Base-by-base conservation (phyloP, 2,888 invertebrate genomes). In the Trissolcus brochymenae region DNA sequence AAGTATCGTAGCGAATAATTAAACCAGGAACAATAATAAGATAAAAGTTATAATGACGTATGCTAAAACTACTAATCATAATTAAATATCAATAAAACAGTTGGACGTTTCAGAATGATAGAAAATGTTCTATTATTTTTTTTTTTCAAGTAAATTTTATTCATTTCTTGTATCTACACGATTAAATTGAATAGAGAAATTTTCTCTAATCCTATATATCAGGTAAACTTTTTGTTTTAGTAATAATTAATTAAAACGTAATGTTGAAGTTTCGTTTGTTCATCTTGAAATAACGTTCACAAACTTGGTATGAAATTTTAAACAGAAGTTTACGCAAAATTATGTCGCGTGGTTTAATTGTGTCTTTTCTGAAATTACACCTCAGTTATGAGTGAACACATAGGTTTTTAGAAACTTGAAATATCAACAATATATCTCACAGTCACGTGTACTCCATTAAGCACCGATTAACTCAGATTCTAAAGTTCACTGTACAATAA, bases 191-290 rank as follows among this genome's bases (percentile, higher is more conserved):
- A 82, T 81, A 81, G 79, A 81, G 80, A 79, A 78, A 80, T 62
- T 80, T 78, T 80, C 64, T 60, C 81, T 84, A 83, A 68, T 68
- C 56, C 81, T 83, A 84, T 79, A 72, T 81, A 73, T 81, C 78
- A 80, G 82, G 80, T 81, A 82, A 82, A 81, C 81, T 80, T 83
- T 79, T 83, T 81, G 80, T 83, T 81, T 82, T 81, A 82, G 74
- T 80, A 16, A 66, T 73, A 68, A 71, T 55, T 21, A 70, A 80
- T 72, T 41, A 62, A 56, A 60, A 65, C 60, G 25, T 73, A 50
- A 66, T 55, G 16, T 16, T 46, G 1, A 46, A 46, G 16, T 46
- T 46, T 46, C 6, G 46, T 46, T 16, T 6, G 16, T n/a, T 46
- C 16, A 4, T n/a, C n/a, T n/a, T 43, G 11, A 43, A 43, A 43